Conservation (phyloP, 2,797 vertebrate genomes). For the Rhinella marina region DNA sequence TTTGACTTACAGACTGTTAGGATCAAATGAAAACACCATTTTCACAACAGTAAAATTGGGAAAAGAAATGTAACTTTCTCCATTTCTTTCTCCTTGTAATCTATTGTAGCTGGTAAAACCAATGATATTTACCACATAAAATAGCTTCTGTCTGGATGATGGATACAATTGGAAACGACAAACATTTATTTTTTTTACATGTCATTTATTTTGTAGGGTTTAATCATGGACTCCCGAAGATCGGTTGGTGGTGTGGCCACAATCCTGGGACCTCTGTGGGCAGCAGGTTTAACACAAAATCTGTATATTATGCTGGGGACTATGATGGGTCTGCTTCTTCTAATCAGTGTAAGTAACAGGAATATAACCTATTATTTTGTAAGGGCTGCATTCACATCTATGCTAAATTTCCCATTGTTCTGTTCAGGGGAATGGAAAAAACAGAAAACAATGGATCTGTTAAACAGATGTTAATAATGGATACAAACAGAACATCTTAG, state of each 20-base stretch:
- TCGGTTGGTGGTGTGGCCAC: constrained; percentile 84
- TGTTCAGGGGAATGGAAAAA: too few species aligned
- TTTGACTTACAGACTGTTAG: too few species aligned
- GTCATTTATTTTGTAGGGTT: constrained; percentile 70
- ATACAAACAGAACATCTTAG: too few species aligned
- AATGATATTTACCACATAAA: too few species aligned
- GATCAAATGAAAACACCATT: too few species aligned
- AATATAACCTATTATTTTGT: not conserved
- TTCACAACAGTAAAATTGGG: too few species aligned
- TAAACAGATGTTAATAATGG: too few species aligned
- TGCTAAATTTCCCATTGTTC: too few species aligned
- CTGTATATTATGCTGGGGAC: constrained; percentile 84
- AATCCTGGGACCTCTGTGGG: constrained; percentile 86
- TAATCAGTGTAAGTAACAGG: constrained; percentile 76
- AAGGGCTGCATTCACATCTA: not conserved
- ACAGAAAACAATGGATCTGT: too few species aligned
- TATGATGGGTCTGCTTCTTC: constrained; percentile 80
- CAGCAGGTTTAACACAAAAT: constrained; percentile 78
- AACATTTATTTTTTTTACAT: not conserved
- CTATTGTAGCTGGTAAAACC: too few species aligned
- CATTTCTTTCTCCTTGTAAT: too few species aligned
- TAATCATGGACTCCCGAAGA: constrained; percentile 82
- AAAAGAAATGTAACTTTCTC: too few species aligned
- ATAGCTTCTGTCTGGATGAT: not conserved
- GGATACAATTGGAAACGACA: not conserved